A percentile compares a stretch with the other conserved stretches of the same genome.
Conservation (phyloP, 2,888 invertebrate genomes). For the Germaria angustata region DNA sequence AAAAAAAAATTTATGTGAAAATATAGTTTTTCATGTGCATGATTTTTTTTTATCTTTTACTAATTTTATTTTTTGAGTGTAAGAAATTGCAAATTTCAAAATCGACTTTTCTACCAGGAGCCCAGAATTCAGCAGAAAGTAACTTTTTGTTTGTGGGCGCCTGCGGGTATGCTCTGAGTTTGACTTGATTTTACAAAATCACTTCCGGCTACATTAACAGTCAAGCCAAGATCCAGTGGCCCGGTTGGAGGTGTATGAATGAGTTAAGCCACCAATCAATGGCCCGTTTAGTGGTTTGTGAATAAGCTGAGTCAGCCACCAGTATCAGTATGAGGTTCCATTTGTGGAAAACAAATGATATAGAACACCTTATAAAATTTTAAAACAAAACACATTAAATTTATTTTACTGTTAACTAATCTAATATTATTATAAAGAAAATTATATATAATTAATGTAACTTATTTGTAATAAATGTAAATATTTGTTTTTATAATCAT, state of each 20-base stretch:
- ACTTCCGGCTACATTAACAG: not conserved
- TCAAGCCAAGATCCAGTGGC: too few relatives aligned
- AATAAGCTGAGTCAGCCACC: too few relatives aligned
- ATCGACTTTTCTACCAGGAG: not conserved
- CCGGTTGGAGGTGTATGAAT: too few relatives aligned
- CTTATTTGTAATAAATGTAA: constrained; percentile 62
- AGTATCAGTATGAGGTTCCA: too few relatives aligned
- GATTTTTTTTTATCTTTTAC: too few relatives aligned
- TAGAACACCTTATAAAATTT: constrained; percentile 40
- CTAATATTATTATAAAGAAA: constrained; percentile 19
- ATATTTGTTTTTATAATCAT: constrained; percentile 44
- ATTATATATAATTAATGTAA: constrained; percentile 49
- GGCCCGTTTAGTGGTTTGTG: too few relatives aligned
- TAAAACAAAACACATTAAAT: not conserved
- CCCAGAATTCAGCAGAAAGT: not conserved
- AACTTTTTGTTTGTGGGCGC: not conserved
- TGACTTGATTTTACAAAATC: not conserved
- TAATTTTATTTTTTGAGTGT: too few relatives aligned
- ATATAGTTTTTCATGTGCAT: too few relatives aligned
- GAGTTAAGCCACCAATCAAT: too few relatives aligned
- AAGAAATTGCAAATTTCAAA: not conserved
- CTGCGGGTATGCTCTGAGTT: constrained; percentile 2
- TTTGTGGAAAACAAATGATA: not conserved
- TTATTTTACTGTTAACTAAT: constrained; percentile 47
- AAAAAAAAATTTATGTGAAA: too few relatives aligned